Evolutionary conservation across 2,797 vertebrate genomes (phyloP), one percentile per base, ranked within the genome.

Genomic region (Merluccius polli): DNA sequence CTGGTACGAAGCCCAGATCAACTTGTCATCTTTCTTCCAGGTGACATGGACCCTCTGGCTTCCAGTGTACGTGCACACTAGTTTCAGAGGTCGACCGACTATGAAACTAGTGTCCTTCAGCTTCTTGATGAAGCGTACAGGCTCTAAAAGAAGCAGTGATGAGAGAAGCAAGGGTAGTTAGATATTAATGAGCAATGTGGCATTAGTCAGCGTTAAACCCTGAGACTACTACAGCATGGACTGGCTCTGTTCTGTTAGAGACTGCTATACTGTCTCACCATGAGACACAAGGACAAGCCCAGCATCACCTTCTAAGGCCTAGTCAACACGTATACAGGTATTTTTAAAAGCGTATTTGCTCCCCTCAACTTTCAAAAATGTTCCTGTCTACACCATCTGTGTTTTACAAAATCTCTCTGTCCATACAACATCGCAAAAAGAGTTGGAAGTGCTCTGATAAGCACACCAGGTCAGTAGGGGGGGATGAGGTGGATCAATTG

Each of bases 1-100:
- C 79, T 93, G 94, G 80, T 95, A 94, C 29, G 95, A 96, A 0
- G 95, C 93, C 83, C 91, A 83, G 72, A 98, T 90, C 12, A 89
- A 85, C 65, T 87, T 82, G 30, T 94, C 94, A 1, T 96, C 93
- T 87, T 95, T 98, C 78, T 90, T 95, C 96, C 96, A 98, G 29
- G 89, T 95, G 70, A 97, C 94, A 74, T 92, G 84, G 79, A 96
- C 94, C 74, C 95, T 94, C 84, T 95, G 94, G 79, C 95, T 96
- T 59, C 95, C 96, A 32, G 86, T 92, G 80, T 94, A 98, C 30
- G 91, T 93, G 73, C 95, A 94, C 75, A 96, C 94, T 83, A 98
- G 92, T 80, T 93, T 91, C 75, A 97, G 88, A 33, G 94, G 90
- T 79, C 90, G 92, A 63, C 93, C 95, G 27, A 95, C 93, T 79